A percentile compares a stretch with the other conserved stretches of the same genome.
Conservation (phyloP, 2,797 vertebrate species). For the Mastacembelus armatus region DNA sequence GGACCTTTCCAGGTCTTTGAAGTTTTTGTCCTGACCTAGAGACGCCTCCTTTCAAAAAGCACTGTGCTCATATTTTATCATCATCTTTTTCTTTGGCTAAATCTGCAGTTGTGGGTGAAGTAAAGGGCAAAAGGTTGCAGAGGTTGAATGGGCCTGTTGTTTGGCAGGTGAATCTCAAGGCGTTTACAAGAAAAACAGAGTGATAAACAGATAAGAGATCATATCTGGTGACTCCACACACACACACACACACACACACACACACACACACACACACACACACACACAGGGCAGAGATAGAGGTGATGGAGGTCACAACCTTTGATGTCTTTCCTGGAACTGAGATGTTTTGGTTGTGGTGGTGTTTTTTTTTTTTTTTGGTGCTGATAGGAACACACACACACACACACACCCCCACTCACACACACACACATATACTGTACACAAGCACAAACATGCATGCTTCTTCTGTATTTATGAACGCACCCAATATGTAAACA, state of each 20-base stretch:
- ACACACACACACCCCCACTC: conserved; percentile 5
- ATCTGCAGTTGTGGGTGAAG: conserved; percentile 20
- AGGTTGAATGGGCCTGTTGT: conserved; percentile 35
- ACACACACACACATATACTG: background rate
- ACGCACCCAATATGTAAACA: background rate
- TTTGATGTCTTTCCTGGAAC: conserved; percentile 61
- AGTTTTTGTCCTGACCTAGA: background rate
- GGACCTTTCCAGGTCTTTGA: no score
- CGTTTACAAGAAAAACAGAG: conserved; percentile 47
- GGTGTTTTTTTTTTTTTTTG: conserved; percentile 1
- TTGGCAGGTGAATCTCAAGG: conserved; percentile 67
- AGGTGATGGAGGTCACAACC: conserved; percentile 58
- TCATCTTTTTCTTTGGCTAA: background rate
- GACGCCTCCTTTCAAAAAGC: background rate
- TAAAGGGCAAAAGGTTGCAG: conserved; percentile 36
- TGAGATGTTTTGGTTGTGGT: conserved; percentile 51
- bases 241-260: conserved; percentile 31
- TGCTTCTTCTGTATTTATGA: background rate
- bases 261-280: conserved; percentile 28
- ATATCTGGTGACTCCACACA: conserved; percentile 44
- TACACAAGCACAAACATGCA: conserved; percentile 17
- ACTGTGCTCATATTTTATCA: background rate
- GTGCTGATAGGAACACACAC: conserved; percentile 7
- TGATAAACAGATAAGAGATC: conserved; percentile 56
- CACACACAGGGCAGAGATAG: conserved; percentile 25